phyloP scores from a whole-genome alignment of 1,140 invertebrate species.

The Heliconius hermathena region DNA sequence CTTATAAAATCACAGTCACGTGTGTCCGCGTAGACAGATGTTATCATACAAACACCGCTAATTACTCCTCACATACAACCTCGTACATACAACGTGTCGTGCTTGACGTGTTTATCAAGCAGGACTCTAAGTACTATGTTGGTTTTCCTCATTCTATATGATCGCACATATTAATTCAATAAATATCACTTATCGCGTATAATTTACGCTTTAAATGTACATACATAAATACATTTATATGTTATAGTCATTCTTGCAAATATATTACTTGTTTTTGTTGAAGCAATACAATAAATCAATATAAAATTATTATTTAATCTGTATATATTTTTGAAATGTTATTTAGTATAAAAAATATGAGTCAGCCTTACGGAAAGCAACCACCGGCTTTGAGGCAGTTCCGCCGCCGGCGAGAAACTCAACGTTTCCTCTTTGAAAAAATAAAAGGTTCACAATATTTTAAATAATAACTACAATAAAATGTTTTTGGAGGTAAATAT shows the following conservation, averaged over 20 bases:
- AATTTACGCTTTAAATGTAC: conserved; percentile 1
- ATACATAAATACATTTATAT: neutral
- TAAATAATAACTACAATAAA: neutral
- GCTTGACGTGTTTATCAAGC: neutral
- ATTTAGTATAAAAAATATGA: neutral
- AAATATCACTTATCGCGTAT: neutral
- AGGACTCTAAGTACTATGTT: neutral
- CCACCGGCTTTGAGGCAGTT: neutral
- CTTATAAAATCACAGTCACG: neutral
- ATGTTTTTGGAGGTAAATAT: neutral
- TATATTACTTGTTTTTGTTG: neutral
- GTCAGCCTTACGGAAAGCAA: neutral
- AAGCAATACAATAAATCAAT: neutral
- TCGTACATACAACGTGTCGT: neutral
- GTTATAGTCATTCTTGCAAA: neutral
- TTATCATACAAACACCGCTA: neutral
- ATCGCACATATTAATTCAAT: conserved; percentile 1
- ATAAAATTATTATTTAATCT: neutral
- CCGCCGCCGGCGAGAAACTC: neutral
- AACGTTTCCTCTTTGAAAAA: neutral
- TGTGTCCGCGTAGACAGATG: neutral
- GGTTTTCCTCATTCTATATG: conserved; percentile 6
- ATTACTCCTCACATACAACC: neutral
- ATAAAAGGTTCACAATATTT: neutral
- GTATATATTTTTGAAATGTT: neutral